Conservation (phyloP, 1,140 invertebrate species). For the Drosophila micromelanica region DNA sequence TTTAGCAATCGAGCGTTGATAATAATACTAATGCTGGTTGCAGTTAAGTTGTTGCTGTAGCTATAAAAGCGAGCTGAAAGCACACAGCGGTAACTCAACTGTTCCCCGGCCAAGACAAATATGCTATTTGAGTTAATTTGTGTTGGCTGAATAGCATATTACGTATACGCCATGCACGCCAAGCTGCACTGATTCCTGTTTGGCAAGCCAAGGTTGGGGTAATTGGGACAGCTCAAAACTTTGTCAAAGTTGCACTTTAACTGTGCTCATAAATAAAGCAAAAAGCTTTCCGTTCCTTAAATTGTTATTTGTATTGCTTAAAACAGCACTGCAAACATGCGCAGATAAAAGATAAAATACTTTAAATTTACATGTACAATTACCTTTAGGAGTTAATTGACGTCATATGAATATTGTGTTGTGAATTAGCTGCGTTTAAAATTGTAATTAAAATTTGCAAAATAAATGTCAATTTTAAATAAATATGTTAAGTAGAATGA, state of each 20-base stretch:
- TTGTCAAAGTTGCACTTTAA: constrained; percentile 2
- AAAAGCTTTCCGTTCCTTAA: background rate
- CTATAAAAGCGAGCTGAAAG: constrained; percentile 17
- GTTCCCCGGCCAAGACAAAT: constrained; percentile 29
- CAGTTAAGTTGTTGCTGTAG: constrained; percentile 44
- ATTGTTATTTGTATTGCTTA: no score
- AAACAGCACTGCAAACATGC: no score
- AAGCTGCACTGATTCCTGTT: constrained; percentile 9
- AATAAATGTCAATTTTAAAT: background rate
- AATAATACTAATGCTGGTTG: constrained; percentile 77
- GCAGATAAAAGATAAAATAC: no score
- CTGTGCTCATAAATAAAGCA: constrained; percentile 12
- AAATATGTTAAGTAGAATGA: background rate
- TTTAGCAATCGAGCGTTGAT: constrained; percentile 78
- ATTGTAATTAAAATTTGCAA: background rate
- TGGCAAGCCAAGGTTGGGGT: constrained; percentile 2
- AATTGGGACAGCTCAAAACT: constrained; percentile 12
- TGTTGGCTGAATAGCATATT: constrained; percentile 21
- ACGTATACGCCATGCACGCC: constrained; percentile 36
- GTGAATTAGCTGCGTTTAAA: background rate
- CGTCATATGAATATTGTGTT: background rate
- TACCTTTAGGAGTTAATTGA: background rate
- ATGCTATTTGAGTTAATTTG: constrained; percentile 36
- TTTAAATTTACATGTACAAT: no score
- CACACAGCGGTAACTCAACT: constrained; percentile 30